A percentile compares a stretch with the other conserved stretches of the same genome.
Conservation (phyloP, 2,113 vertebrate species). For the Aptenodytes patagonicus region DNA sequence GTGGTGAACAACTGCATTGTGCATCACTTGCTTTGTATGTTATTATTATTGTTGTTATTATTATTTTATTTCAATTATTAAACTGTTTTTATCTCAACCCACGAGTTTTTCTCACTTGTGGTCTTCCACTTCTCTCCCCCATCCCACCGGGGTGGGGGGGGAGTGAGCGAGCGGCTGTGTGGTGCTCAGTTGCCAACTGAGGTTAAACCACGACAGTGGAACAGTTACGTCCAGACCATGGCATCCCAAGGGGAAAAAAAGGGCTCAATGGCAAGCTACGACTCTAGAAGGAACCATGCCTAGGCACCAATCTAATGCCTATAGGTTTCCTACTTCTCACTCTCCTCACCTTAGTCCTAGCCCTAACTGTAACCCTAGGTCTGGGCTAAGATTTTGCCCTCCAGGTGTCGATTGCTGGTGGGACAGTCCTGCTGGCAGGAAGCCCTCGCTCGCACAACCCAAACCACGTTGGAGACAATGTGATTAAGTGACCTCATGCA, state of each 20-base stretch:
- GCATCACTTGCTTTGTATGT: too few species aligned
- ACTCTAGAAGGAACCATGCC: neutral
- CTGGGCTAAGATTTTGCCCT: neutral
- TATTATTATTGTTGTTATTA: too few species aligned
- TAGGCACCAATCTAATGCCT: neutral
- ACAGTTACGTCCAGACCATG: neutral
- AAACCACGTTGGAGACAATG: accelerated
- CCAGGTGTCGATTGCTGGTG: accelerated
- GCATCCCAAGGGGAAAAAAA: neutral
- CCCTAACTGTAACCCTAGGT: neutral
- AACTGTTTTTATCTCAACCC: too few species aligned
- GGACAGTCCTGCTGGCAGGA: neutral
- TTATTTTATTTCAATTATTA: too few species aligned
- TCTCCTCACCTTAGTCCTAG: neutral
- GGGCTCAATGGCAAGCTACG: neutral
- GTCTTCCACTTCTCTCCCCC: too few species aligned
- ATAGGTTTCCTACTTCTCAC: neutral
- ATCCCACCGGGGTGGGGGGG: too few species aligned
- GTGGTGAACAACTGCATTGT: too few species aligned
- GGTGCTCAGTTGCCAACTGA: too few species aligned
- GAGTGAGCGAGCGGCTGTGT: too few species aligned
- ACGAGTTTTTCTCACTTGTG: too few species aligned
- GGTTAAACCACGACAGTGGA: neutral
- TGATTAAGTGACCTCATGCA: neutral
- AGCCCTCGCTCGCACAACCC: neutral